Percentiles rank a stretch among this genome's conserved stretches.
These are phyloP conservation scores for Chironex yamaguchii DNA, from an alignment of 30 jellyfish, hydroid and myxozoan genomes.

Conservation along the genomic window DNA sequence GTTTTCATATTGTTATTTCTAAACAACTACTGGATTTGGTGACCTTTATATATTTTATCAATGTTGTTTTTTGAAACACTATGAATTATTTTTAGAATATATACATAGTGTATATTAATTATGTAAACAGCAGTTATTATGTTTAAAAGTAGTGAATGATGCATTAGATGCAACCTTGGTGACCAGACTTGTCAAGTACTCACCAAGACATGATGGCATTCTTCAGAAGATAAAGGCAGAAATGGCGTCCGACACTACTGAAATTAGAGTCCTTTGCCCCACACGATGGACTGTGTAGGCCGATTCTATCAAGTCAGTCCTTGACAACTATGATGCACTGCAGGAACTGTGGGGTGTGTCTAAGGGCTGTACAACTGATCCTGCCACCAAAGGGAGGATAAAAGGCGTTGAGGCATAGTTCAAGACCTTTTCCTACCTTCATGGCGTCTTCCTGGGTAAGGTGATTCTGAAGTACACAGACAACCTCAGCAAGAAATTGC, in stretches of 20 bases:
- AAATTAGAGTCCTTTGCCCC: conserved; percentile 38
- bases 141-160: no score
- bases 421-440: conserved; percentile 67
- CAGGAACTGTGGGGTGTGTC: conserved; percentile 1
- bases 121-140: no score
- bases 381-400: conserved; percentile 27
- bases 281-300: conserved; percentile 68
- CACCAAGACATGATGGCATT: no score
- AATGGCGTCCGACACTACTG: conserved; percentile 60
- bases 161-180: no score
- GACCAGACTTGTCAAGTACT: no score
- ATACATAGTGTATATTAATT: no score
- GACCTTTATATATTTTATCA: no score
- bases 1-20: no score
- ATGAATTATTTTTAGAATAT: no score
- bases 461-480: conserved; percentile 58
- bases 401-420: conserved; percentile 63
- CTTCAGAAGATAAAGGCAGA: no score
- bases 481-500: conserved; percentile 38
- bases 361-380: conserved; percentile 35
- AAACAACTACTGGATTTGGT: not conserved
- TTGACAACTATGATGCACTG: conserved; percentile 10
- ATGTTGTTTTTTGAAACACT: no score
- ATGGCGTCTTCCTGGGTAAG: no score
- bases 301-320: conserved; percentile 42